Base-by-base conservation (phyloP, 2,113 vertebrate species). In the Salvelinus namaycush region DNA sequence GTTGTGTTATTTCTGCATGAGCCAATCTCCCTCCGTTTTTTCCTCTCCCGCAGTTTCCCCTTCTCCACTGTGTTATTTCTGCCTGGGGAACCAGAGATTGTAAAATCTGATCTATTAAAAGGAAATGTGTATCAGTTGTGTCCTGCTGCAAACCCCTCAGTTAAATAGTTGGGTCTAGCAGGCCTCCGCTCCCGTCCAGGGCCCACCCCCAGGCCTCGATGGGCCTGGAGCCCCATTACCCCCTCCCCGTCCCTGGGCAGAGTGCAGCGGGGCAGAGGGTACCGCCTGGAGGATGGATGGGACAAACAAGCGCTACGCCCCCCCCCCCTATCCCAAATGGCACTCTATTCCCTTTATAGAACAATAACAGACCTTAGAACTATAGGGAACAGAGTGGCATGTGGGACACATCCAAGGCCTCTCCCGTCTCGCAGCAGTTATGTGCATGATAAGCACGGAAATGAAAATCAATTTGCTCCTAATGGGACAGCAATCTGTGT, bases 401-500 rank as follows among this genome's bases (percentile, higher is more conserved):
- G 3, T 12, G 39, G 39, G 16, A 54, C 16, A 18, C 4, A 54
- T 4, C 3, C 49, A 4, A 18, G 14, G 5, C 75, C 26, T 70
- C 48, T 22, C 48, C 60, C 29, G 16, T 4, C 51, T 54, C 34
- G 72, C 51, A 29, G 70, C 70, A 49, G 68, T 72, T 59, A 64
- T 22, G 73, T 54, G 73, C 67, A 64, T 76, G 69, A 81, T 18
- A 31, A 71, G 75, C 39, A 54, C 6, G 64, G 69, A 72, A 86
- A 80, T 73, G 54, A 48, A 77, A 77, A 83, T 79, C 59, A 39
- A 81, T 77, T 77, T 67, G n/a, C 12, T 39, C 44, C 68, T 74
- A 75, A 80, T 74, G 69, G 72, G 60, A 77, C 74, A 8, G 1
- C 74, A 74, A 73, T 78, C 76, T 70, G 13, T 16, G 70, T 22